Base-by-base conservation (phyloP, 2,888 invertebrate genomes). In the Tinea pellionella region DNA sequence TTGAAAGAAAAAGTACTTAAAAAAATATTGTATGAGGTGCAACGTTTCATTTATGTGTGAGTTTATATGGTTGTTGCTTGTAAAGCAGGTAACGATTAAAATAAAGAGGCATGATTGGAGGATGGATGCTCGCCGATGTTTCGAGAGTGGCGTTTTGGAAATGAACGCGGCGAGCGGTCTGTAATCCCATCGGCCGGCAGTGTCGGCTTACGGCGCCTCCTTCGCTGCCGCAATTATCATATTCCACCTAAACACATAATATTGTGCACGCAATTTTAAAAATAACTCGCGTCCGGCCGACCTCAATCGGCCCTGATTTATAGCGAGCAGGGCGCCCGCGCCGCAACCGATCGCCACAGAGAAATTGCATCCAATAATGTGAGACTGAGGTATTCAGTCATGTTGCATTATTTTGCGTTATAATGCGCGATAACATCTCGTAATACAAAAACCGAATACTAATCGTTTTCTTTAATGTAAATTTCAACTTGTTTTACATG, bases 241-340 rank as follows among this genome's bases (percentile, higher is more conserved):
- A 85, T 85, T 85, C 84, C 82, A 83, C 81, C 86, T 85, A 86
- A 86, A 86, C 84, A 85, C 82, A 84, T 85, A 82, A 85, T 85
- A 85, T 83, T 82, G 85, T 81, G 82, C 84, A 81, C 80, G 86
- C 85, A 85, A 87, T 87, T 85, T 87, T 78, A 83, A 82, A 85
- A 87, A 86, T 86, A 86, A 78, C 82, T 73, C 69, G 74, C 77
- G 83, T 80, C 80, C 81, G 82, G 72, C 68, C 80, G 79, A 78
- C 81, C 79, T 78, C 80, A 77, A 81, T 80, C 78, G 77, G 73
- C 65, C 66, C 75, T 84, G 84, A 85, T 84, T 85, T 85, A 85
- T 81, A 73, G 77, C 72, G 70, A 67, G 62, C 68, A 64, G 67
- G 69, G 73, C 72, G 72, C 71, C n/a, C n/a, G n/a, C 72, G 71